Conservation (phyloP, 2,113 vertebrate genomes). For the Motacilla tschutschensis region DNA sequence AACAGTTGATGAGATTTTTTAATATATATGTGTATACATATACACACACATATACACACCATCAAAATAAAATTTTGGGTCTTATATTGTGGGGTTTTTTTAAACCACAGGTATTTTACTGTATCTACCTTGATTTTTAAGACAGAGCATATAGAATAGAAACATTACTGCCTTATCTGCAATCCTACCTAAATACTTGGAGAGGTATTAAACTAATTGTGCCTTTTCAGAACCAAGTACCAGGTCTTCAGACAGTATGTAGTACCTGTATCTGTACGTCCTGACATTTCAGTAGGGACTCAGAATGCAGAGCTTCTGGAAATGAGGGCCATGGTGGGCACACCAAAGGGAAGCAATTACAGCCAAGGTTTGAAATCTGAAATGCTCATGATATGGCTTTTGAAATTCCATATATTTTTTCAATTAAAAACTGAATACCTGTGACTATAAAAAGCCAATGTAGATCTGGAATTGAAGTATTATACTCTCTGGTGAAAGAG, state of each 20-base stretch:
- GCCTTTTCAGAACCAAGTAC: not conserved
- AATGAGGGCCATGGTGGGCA: not conserved
- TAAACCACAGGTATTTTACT: not conserved
- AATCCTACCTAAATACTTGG: not conserved
- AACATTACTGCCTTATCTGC: not conserved
- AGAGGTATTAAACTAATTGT: not conserved
- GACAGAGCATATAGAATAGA: not conserved
- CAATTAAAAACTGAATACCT: constrained; percentile 9
- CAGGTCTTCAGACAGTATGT: not conserved
- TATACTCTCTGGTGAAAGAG: not conserved
- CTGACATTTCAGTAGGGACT: not conserved
- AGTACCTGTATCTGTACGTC: not conserved
- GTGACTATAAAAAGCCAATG: not conserved
- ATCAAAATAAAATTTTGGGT: not conserved
- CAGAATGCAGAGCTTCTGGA: not conserved
- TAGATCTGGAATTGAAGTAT: not conserved
- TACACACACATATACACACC: rapidly evolving
- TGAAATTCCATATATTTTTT: not conserved
- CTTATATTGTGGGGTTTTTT: rapidly evolving
- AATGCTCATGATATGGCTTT: not conserved
- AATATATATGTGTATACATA: rapidly evolving
- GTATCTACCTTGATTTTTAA: not conserved
- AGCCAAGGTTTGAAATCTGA: constrained; percentile 3
- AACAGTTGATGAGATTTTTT: not conserved
- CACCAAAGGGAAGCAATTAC: constrained; percentile 17